These are phyloP conservation scores for Nemurella pictetii DNA, from an alignment of 2,888 invertebrate genomes.

Conservation along the genomic window DNA sequence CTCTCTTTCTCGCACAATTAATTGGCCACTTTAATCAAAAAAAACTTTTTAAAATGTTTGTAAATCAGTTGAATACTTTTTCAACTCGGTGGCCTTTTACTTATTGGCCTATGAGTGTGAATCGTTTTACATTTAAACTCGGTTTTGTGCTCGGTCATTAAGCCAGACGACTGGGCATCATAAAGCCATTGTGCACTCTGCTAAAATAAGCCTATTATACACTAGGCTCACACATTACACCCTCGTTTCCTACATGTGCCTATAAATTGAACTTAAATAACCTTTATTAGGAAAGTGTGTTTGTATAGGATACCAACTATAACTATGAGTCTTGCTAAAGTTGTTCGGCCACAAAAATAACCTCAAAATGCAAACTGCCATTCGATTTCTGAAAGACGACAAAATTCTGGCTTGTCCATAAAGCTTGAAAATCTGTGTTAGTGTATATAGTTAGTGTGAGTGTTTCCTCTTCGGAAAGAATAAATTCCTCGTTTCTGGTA, in stretches of 20 bases:
- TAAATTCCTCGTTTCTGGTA: not conserved
- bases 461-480: not conserved
- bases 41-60: not conserved
- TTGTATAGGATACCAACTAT: not conserved
- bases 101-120: not conserved
- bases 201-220: not conserved
- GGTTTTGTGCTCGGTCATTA: not conserved
- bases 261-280: not conserved
- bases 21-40: not conserved
- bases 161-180: not conserved
- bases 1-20: not conserved
- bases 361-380: not conserved
- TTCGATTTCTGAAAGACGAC: not conserved
- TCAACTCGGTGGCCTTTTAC: not conserved
- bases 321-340: not conserved
- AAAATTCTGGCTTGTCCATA: not conserved
- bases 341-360: not conserved
- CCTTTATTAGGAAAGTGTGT: not conserved
- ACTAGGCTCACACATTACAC: not conserved
- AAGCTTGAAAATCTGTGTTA: not conserved
- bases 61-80: not conserved
- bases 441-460: not conserved
- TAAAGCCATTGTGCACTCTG: not conserved
- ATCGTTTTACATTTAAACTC: not conserved
- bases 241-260: not conserved